A percentile compares a stretch with the other conserved stretches of the same genome.
phyloP scores from a whole-genome alignment of 2,113 vertebrate genomes.

The Nothocercus julius region DNA sequence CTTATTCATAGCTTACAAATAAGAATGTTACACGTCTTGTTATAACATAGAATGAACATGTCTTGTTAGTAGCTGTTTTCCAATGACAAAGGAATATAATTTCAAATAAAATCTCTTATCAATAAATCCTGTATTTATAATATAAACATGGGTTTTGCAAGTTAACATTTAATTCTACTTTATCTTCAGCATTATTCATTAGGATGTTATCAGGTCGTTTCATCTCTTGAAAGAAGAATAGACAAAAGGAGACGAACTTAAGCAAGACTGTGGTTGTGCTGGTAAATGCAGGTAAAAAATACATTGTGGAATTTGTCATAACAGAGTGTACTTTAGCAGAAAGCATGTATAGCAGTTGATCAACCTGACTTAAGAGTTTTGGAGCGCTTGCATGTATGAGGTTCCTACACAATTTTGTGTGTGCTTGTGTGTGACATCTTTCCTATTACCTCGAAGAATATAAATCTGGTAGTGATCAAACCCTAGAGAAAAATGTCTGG shows the following conservation, averaged over 20 bases:
- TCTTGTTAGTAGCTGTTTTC: background rate
- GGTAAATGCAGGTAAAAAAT: background rate
- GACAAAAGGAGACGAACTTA: background rate
- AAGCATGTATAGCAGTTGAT: background rate
- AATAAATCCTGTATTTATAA: background rate
- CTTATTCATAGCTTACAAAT: background rate
- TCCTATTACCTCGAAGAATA: background rate
- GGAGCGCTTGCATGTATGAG: background rate
- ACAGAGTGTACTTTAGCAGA: background rate
- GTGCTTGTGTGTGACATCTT: background rate
- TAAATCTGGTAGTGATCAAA: background rate
- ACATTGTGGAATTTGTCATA: background rate
- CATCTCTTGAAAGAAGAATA: background rate
- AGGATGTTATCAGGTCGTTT: background rate
- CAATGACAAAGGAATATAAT: background rate
- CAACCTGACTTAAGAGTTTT: background rate
- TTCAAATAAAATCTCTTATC: background rate
- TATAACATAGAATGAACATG: background rate
- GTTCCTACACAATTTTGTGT: background rate
- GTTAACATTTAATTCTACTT: background rate
- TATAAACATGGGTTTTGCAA: background rate
- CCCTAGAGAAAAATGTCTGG: background rate
- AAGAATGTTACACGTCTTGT: background rate
- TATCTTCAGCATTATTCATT: background rate
- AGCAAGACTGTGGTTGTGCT: background rate